Percentiles rank a stretch among this genome's conserved stretches.
Conservation (phyloP, 2,797 vertebrate species). For the Denticeps clupeoides region DNA sequence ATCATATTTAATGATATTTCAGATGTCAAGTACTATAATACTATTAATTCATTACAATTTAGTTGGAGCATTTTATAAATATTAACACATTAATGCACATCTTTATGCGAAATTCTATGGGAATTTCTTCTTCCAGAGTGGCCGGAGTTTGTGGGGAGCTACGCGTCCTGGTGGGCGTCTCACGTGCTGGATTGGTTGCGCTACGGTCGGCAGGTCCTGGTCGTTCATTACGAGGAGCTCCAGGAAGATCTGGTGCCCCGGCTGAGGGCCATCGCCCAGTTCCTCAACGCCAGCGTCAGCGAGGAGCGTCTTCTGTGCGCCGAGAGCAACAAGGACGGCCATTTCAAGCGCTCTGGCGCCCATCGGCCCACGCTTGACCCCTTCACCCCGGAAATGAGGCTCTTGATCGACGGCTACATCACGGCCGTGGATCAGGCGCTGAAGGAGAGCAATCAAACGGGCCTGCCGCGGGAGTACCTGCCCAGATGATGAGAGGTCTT, state of each 20-base stretch:
- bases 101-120: too few relatives aligned
- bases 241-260: constrained; percentile 71
- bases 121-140: constrained; percentile 60
- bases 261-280: constrained; percentile 70
- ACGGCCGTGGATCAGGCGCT: constrained; percentile 77
- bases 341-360: constrained; percentile 74
- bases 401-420: constrained; percentile 77
- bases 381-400: constrained; percentile 83
- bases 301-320: constrained; percentile 87
- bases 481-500: constrained; percentile 72
- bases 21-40: too few relatives aligned
- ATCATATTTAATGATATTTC: too few relatives aligned
- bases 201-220: constrained; percentile 71
- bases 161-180: constrained; percentile 95
- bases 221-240: constrained; percentile 87
- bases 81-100: too few relatives aligned
- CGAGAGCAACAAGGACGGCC: constrained; percentile 87
- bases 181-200: constrained; percentile 88
- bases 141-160: constrained; percentile 92
- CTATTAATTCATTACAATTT: too few relatives aligned
- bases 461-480: constrained; percentile 81
- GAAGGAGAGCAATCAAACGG: constrained; percentile 70
- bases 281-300: constrained; percentile 69
- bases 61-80: too few relatives aligned
- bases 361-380: constrained; percentile 70